phyloP scores from a whole-genome alignment of 2,797 vertebrate species.

The Onychomys leucogaster region DNA sequence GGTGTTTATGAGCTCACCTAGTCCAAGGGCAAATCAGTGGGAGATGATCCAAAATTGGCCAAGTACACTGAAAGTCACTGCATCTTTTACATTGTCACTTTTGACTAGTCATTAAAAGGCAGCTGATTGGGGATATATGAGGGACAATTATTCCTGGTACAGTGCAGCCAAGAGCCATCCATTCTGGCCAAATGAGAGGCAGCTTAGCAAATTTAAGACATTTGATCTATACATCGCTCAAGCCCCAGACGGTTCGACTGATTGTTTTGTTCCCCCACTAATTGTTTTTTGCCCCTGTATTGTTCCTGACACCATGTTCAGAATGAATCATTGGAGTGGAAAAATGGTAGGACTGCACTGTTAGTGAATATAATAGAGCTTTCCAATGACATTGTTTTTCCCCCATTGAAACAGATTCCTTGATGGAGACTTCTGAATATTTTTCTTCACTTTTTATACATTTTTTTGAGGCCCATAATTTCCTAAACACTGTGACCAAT shows the following conservation, averaged over 20 bases:
- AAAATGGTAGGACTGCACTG: conserved; percentile 40
- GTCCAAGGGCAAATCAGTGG: conserved; percentile 73
- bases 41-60: conserved; percentile 67
- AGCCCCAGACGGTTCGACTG: conserved; percentile 67
- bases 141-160: conserved; percentile 70
- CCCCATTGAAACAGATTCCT: conserved; percentile 56
- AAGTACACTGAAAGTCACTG: conserved; percentile 75
- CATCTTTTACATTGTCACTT: conserved; percentile 70
- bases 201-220: conserved; percentile 70
- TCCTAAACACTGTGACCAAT: conserved; percentile 3
- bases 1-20: conserved; percentile 61
- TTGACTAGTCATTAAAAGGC: conserved; percentile 78
- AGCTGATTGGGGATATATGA: conserved; percentile 76
- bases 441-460: conserved; percentile 41
- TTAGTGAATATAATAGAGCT: conserved; percentile 69
- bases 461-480: background rate
- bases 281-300: conserved; percentile 70
- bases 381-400: conserved; percentile 41
- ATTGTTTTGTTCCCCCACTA: conserved; percentile 76
- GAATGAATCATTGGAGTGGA: conserved; percentile 75
- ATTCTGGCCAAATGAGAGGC: conserved; percentile 75
- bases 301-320: conserved; percentile 62
- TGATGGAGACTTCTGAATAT: background rate
- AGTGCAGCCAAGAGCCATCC: conserved; percentile 61
- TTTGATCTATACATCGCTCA: conserved; percentile 76